Percentiles rank a stretch among this genome's conserved stretches.
Conservation (phyloP, 2,888 invertebrate species). For the Antheraea yamamai region DNA sequence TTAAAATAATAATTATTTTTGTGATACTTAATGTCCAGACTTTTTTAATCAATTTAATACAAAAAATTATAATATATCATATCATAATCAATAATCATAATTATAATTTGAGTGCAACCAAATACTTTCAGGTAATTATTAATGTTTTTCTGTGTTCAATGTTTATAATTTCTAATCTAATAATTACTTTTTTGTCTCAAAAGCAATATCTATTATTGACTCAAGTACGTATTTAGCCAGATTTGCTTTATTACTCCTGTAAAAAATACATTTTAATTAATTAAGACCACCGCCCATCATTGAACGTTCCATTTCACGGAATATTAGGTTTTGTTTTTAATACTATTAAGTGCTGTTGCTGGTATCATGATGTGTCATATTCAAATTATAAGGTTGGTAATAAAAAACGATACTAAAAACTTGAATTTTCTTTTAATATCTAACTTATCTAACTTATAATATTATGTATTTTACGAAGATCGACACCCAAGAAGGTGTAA, state of each 20-base stretch:
- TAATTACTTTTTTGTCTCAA: neutral
- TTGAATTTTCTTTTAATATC: neutral
- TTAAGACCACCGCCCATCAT: conserved; percentile 49
- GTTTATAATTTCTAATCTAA: neutral
- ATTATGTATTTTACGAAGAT: neutral
- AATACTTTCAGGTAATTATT: too few species aligned
- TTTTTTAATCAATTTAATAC: too few species aligned
- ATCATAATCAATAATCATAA: too few species aligned
- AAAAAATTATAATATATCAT: too few species aligned
- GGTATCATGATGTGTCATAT: conserved; percentile 38
- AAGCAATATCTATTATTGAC: neutral
- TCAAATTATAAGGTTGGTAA: conserved; percentile 40
- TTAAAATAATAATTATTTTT: too few species aligned
- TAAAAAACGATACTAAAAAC: conserved; percentile 10
- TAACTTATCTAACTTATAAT: too few species aligned
- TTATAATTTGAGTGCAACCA: too few species aligned
- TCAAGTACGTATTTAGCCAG: conserved; percentile 18
- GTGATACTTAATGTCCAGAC: too few species aligned
- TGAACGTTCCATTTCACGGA: conserved; percentile 47
- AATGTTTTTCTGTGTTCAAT: neutral
- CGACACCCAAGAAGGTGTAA: neutral
- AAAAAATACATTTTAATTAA: conserved; percentile 44
- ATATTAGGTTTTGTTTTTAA: conserved; percentile 64
- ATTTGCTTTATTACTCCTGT: conserved; percentile 31
- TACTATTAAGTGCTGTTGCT: conserved; percentile 51